Base-by-base conservation (phyloP, 2,888 invertebrate genomes). In the Yponomeuta malinellus region DNA sequence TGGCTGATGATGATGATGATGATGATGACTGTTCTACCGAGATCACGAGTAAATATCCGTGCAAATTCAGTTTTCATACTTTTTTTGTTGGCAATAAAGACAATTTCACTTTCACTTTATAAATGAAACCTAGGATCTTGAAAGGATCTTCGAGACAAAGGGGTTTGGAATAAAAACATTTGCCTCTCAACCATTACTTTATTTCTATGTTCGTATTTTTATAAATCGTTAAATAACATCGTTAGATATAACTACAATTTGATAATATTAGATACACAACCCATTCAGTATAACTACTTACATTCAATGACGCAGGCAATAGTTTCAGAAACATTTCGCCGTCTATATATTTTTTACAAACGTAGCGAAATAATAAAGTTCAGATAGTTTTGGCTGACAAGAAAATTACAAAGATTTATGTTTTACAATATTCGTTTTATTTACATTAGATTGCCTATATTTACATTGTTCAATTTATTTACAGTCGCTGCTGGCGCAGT, bases 211-310 rank as follows among this genome's bases (percentile, higher is more conserved):
- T 72, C 78, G 78, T 73, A 82, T 79, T 82, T 80, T 88, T 89
- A 89, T 84, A 89, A 90, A 89, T 84, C 80, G 78, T 87, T 85
- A 86, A 82, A 80, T 89, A 89, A 88, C 86, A 85, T 85, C 83
- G 78, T 84, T 83, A 82, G 82, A 83, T 86, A 83, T 85, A 80
- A 79, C 88, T 89, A 90, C 86, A 79, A 77, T 83, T 78, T 89
- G 87, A 90, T 90, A 90, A 90, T 90, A 90, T 87, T 83, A 86
- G 12, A 85, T 88, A 90, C 90, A 90, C 90, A 90, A 90, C 90
- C 90, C 83, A 75, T 89, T 88, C 87, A 83, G 76, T 85, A 59
- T 85, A 81, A 78, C 87, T 89, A 90, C 89, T 80, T 79, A 74
- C 80, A 74, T 72, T 73, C 78, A 80, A 81, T 80, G 76, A 80